Percentiles rank a stretch among this genome's conserved stretches.
These are phyloP conservation scores for Xyliphius kryptos DNA, from an alignment of 2,113 vertebrate genomes.

Conservation along the genomic window DNA sequence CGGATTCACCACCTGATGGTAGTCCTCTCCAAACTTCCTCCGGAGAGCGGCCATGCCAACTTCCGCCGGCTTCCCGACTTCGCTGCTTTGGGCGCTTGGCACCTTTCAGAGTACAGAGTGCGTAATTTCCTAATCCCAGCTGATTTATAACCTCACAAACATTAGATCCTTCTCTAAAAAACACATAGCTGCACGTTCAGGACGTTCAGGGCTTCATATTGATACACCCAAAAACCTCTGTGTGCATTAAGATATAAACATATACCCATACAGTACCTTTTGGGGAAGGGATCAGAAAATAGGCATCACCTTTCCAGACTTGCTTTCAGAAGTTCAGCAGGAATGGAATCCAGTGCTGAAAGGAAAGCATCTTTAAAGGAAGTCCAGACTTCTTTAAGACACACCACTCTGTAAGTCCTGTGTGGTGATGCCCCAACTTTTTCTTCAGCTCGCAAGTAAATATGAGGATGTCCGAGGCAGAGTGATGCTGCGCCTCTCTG, in stretches of 20 bases:
- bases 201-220: too few relatives aligned
- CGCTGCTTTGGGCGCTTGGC: conserved; percentile 8
- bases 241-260: too few relatives aligned
- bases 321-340: too few relatives aligned
- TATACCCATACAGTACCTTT: too few relatives aligned
- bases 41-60: conserved; percentile 71
- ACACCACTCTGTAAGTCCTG: background rate
- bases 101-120: background rate
- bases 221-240: too few relatives aligned
- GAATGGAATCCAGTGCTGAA: too few relatives aligned
- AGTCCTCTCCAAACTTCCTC: conserved; percentile 79
- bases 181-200: too few relatives aligned
- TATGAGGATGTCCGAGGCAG: background rate
- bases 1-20: conserved; percentile 74
- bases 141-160: too few relatives aligned
- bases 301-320: too few relatives aligned
- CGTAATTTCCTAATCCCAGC: background rate
- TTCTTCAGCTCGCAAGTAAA: background rate
- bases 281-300: too few relatives aligned
- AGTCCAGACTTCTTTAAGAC: background rate
- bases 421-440: background rate
- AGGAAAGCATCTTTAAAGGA: too few relatives aligned
- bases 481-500: background rate
- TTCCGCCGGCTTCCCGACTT: background rate
- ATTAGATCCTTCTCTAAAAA: too few relatives aligned